Base-by-base conservation (phyloP, 1,140 invertebrate genomes). In the Pissodes strobi region DNA sequence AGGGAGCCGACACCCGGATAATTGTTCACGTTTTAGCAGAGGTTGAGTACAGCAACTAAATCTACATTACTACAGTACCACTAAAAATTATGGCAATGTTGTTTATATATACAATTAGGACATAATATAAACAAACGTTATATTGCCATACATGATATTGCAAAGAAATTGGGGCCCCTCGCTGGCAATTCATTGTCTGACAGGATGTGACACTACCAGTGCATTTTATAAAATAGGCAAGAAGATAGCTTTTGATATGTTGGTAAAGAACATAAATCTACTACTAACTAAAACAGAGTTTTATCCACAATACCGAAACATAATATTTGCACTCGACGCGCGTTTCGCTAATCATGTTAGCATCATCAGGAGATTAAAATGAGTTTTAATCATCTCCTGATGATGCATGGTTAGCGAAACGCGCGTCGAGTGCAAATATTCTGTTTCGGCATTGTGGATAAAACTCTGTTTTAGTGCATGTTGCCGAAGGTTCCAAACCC, bases 141-240 rank as follows among this genome's bases (percentile, higher is more conserved):
- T 22, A 12, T 49, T 12, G 4, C 46, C 12, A 49, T 49, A 19
- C 12, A 27, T 22, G 15, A 49, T 49, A 49, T 49, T 6, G 46
- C 17, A 10, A 27, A 15, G 8, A 49, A 49, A 19, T 22, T 49
- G 18, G 46, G 46, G 9, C 6, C 12, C 12, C 9, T 19, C 23
- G 17, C 17, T 49, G 12, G 46, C 46, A 18, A 49, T 49, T 10
- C 46, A 49, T 49, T 49, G 19, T 22, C 15, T 49, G 17, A 49
- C 46, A 22, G 46, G 46, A 49, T 49, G 46, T 17, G 46, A 49
- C 15, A 49, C 46, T 18, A 49, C 46, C 46, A 49, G 46, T 17
- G 46, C 46, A 49, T 19, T 49, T 19, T 49, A 49, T 17, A 49
- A 49, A 27, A 49, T 49, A 49, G 46, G 46, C 19, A 49, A 49